Evolutionary conservation across 2,113 vertebrate genomes (phyloP).

Genomic region (Helogale parvula): DNA sequence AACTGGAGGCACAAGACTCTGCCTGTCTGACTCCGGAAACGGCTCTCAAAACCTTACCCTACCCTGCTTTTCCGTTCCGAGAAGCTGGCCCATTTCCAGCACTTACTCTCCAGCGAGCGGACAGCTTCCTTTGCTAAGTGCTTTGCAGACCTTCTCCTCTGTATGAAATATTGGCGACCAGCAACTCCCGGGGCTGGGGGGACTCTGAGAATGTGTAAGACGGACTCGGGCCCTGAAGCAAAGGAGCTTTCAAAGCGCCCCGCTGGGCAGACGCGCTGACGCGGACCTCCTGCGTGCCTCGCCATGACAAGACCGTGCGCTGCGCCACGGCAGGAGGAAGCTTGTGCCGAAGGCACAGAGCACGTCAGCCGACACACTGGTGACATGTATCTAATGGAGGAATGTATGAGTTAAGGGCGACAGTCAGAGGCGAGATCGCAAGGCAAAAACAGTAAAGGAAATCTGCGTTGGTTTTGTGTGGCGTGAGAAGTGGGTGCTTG

Average conservation of each 20-base stretch:
- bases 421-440: background rate
- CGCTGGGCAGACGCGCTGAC: background rate
- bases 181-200: background rate
- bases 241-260: background rate
- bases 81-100: background rate
- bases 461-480: background rate
- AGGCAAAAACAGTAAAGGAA: background rate
- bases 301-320: background rate
- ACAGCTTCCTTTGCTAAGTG: background rate
- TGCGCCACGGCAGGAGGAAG: background rate
- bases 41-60: background rate
- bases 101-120: too few relatives aligned
- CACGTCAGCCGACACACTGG: background rate
- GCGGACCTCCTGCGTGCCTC: background rate
- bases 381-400: background rate
- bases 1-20: background rate
- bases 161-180: background rate
- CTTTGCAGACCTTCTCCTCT: background rate
- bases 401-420: background rate
- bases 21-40: background rate
- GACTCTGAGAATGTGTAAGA: background rate
- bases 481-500: background rate
- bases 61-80: background rate
- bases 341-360: background rate
- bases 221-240: background rate